Base-by-base conservation (phyloP, 2,888 invertebrate species). In the Zhuqinia jingwanae region DNA sequence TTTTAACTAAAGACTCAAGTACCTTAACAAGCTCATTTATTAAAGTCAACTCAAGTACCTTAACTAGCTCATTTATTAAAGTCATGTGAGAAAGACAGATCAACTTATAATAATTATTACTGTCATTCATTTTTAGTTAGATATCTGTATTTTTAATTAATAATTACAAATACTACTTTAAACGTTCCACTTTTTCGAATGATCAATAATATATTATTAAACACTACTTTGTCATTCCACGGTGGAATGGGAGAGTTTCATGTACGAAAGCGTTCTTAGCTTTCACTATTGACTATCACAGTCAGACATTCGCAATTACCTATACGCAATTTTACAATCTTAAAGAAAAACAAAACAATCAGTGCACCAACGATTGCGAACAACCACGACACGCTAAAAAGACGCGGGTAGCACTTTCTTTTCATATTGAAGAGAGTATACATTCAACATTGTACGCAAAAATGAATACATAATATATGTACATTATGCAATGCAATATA, bases 51-150 rank as follows among this genome's bases (percentile, higher is more conserved):
- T 70, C 47, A 70, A 70, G 78, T 78, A 78, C 78, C 78, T 78
- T 78, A 78, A 36, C 63, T 47, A 81, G 81, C 81, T 81, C 81
- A 81, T 81, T 36, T 36, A 42, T 70, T 81, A 1, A 70, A 79
- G 79, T 79, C 70, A 81, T 42, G 30, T 65, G 20, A 13, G 42
- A 81, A 30, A 81, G 70, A 81, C 53, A 81, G 45, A 78, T 68
- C 36, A 79, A 17, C 11, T 58, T 36, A 36, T 6, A 36, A 36
- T 36, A 6, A 36, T 36, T 8, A 36, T 36, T 36, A 36, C 36
- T 6, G 8, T 36, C n/a, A n/a, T n/a, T n/a, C n/a, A n/a, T n/a
- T n/a, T n/a, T n/a, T n/a, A n/a, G 13, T 45, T 68, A 17, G n/a
- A 20, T 45, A 45, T 68, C 30, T n/a, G 13, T 1, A 30, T 13